phyloP scores from a whole-genome alignment of 2,113 vertebrate species.

The Corythoichthys haematopterus region DNA sequence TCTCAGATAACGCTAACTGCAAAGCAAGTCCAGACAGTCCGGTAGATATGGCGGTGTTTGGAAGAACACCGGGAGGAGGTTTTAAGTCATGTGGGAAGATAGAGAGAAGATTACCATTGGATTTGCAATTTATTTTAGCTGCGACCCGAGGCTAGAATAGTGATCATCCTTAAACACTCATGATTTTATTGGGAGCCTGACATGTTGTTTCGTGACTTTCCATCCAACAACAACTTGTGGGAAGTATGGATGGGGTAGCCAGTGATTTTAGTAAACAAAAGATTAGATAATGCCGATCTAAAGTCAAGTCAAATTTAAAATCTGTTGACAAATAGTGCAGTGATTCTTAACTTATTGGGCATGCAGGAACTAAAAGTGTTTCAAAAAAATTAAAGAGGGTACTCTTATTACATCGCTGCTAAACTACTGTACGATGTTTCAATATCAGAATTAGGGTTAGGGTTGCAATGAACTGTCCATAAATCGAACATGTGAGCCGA shows the following conservation, averaged over 20 bases:
- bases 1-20: neutral
- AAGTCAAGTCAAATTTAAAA: neutral
- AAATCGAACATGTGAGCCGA: no score
- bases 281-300: no score
- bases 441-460: no score
- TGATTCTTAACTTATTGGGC: neutral
- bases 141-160: neutral
- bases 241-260: neutral
- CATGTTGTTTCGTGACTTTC: neutral
- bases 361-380: neutral
- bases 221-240: neutral
- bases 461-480: no score
- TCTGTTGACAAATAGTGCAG: neutral
- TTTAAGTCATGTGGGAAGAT: slow-evolving; percentile 16
- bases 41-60: neutral
- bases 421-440: no score
- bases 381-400: neutral
- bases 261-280: neutral
- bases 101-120: slow-evolving; percentile 7
- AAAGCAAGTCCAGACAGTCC: neutral
- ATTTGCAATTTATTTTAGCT: slow-evolving; percentile 5
- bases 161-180: neutral
- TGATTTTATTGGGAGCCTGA: neutral
- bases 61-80: neutral
- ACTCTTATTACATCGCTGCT: no score